phyloP scores from a whole-genome alignment of 1,140 invertebrate species.

The Diploscapter pachys region DNA sequence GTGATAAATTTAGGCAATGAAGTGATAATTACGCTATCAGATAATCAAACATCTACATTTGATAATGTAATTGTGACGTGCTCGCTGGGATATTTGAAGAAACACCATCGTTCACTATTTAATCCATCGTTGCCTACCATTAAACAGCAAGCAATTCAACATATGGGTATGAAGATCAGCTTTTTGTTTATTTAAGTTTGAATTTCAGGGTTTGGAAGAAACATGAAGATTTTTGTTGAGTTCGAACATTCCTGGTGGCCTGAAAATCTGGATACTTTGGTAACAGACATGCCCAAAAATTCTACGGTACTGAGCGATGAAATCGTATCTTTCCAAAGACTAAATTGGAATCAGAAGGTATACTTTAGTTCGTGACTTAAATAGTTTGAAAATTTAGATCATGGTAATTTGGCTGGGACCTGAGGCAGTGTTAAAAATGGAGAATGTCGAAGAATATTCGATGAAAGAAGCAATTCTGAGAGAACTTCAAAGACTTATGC shows the following conservation, averaged over 20 bases:
- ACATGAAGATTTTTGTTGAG: conserved; percentile 25
- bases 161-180: conserved; percentile 13
- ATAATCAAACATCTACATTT: conserved; percentile 1
- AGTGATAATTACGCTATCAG: not conserved
- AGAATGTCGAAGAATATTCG: not conserved
- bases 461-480: not conserved
- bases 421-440: not conserved
- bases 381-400: conserved; percentile 7
- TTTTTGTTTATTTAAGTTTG: not conserved
- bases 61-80: conserved; percentile 14
- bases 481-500: not conserved
- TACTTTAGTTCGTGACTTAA: not conserved
- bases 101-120: not conserved
- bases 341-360: not conserved
- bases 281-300: conserved; percentile 5
- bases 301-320: not conserved
- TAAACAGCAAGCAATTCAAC: conserved; percentile 7
- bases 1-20: conserved; percentile 4
- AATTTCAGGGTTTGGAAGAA: conserved; percentile 11
- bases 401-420: conserved; percentile 22
- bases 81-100: conserved; percentile 23
- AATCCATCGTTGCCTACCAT: conserved; percentile 5
- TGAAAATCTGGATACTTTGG: conserved; percentile 9
- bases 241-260: conserved; percentile 15
- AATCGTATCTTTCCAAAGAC: not conserved